phyloP scores from a whole-genome alignment of 2,888 invertebrate species.

The Drosophila planitibia region DNA sequence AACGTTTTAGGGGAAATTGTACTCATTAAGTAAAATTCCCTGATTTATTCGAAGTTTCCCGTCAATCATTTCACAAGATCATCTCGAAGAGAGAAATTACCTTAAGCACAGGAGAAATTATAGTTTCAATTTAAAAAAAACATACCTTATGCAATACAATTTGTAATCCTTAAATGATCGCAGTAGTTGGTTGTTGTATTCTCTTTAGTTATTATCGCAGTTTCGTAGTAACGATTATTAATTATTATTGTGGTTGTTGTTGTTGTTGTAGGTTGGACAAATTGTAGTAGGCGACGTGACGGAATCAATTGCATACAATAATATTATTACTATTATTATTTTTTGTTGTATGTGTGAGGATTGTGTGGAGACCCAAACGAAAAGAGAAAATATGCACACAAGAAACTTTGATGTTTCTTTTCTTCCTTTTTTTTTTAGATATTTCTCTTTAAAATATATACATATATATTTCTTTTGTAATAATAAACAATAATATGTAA shows the following conservation, averaged over 20 bases:
- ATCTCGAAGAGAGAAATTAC: background rate
- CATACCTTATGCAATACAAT: constrained; percentile 48
- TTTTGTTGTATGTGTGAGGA: constrained; percentile 24
- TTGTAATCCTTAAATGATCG: constrained; percentile 42
- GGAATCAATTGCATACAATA: constrained; percentile 76
- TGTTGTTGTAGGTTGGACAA: constrained; percentile 68
- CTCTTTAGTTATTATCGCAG: constrained; percentile 37
- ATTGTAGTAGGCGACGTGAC: constrained; percentile 82
- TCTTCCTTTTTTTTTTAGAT: constrained; percentile 8
- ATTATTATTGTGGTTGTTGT: constrained; percentile 9
- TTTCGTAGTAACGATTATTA: constrained; percentile 42
- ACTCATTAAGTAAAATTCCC: background rate
- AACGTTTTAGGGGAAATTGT: constrained; percentile 11
- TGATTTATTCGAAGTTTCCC: background rate
- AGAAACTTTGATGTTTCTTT: constrained; percentile 22
- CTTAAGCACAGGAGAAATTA: background rate
- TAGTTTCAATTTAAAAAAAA: constrained; percentile 4
- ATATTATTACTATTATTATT: constrained; percentile 25
- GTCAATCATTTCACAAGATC: background rate
- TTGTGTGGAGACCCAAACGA: constrained; percentile 35
- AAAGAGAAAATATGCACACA: constrained; percentile 29
- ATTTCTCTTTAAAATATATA: constrained; percentile 5
- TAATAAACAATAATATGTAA: constrained; percentile 37
- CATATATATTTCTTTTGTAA: constrained; percentile 5
- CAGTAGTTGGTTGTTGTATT: constrained; percentile 15